These are phyloP conservation scores for Neodiprion virginianus DNA, from an alignment of 1,140 invertebrate genomes.

Conservation along the genomic window DNA sequence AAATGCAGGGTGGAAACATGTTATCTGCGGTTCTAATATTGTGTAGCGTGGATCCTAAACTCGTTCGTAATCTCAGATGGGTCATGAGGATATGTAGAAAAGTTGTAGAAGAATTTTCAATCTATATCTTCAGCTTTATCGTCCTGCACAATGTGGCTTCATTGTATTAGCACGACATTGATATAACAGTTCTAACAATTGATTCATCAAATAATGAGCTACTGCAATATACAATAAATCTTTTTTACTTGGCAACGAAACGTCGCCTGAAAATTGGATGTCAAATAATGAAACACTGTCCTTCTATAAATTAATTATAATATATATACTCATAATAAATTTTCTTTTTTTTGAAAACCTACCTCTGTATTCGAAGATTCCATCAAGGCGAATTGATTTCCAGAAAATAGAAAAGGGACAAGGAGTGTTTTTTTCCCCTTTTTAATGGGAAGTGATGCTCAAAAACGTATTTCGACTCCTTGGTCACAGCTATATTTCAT, in stretches of 20 bases:
- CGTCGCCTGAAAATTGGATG: background rate
- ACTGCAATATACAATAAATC: background rate
- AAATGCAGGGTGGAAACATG: conserved; percentile 26
- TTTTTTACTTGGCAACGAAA: background rate
- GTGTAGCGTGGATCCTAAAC: conserved; percentile 35
- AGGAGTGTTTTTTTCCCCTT: background rate
- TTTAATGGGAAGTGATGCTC: too few species aligned
- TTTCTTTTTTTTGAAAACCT: background rate
- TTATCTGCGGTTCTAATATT: conserved; percentile 38
- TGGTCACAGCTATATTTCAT: background rate
- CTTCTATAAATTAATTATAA: background rate
- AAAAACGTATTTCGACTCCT: too few species aligned
- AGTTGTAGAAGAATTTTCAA: conserved; percentile 28
- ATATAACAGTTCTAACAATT: background rate
- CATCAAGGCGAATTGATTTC: background rate
- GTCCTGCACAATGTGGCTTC: conserved; percentile 28
- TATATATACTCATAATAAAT: background rate
- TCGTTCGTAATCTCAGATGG: conserved; percentile 27
- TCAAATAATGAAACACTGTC: too few species aligned
- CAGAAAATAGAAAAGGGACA: background rate
- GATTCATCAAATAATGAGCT: background rate
- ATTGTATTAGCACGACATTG: conserved; percentile 15
- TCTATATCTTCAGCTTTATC: conserved; percentile 40
- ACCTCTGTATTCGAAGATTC: background rate
- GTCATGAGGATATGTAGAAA: conserved; percentile 20